These are phyloP conservation scores for Danio jaintianensis DNA, from an alignment of 2,797 vertebrate genomes.

Conservation along the genomic window DNA sequence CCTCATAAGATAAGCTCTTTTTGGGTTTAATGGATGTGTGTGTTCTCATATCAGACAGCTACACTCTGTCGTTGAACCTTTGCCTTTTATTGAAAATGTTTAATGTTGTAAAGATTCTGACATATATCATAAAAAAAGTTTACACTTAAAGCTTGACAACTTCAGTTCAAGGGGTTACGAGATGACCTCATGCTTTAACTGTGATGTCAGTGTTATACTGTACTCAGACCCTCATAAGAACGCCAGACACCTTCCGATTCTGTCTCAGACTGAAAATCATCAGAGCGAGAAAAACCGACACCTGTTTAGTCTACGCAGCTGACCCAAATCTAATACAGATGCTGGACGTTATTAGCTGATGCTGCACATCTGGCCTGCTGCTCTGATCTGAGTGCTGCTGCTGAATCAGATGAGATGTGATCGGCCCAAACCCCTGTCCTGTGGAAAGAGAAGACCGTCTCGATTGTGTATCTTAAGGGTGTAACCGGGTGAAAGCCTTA, in stretches of 20 bases:
- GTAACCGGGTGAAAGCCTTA: slow-evolving; percentile 59
- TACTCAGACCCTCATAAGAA: not conserved
- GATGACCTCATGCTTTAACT: not conserved
- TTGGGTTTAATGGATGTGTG: slow-evolving; percentile 24
- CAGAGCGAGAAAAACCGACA: slow-evolving; percentile 5
- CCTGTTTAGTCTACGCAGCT: slow-evolving; percentile 16
- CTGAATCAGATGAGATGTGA: slow-evolving; percentile 63
- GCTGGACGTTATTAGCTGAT: slow-evolving; percentile 44
- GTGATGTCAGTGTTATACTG: slow-evolving; percentile 2
- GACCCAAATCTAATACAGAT: slow-evolving; percentile 39
- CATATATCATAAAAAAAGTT: not conserved
- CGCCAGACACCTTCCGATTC: not conserved
- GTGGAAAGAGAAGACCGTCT: slow-evolving; percentile 46
- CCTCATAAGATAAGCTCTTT: slow-evolving; percentile 36
- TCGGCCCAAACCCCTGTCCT: slow-evolving; percentile 45
- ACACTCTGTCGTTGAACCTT: slow-evolving; percentile 28
- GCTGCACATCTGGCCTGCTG: slow-evolving; percentile 51
- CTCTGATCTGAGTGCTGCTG: slow-evolving; percentile 50
- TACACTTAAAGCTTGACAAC: not conserved
- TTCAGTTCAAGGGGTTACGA: not conserved
- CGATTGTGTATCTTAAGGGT: slow-evolving; percentile 64
- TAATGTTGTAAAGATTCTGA: slow-evolving; percentile 32
- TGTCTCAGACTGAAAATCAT: slow-evolving; percentile 16
- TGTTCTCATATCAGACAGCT: slow-evolving; percentile 44
- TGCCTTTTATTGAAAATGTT: slow-evolving; percentile 28